Base-by-base conservation (phyloP, 2,113 vertebrate species). In the Cebidichthys violaceus region DNA sequence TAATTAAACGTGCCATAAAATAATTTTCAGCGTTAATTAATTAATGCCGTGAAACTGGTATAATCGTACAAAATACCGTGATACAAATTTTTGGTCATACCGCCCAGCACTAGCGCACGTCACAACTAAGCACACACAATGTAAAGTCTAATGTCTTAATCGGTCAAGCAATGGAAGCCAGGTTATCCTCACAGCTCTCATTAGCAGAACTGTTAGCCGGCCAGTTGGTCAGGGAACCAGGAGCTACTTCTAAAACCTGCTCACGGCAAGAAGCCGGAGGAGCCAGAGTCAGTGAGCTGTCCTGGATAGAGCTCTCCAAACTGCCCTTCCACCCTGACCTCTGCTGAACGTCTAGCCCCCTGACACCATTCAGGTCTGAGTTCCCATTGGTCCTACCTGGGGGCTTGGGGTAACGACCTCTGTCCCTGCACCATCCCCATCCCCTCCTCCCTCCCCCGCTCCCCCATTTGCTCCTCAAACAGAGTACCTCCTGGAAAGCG, bases 401-500 rank as follows among this genome's bases (percentile, higher is more conserved):
- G 4, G 79, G 17, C 10, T 84, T 79, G 18, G 77, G 50, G 79
- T 60, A 73, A 4, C 84, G 1, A 41, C 89, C 79, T 82, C 95
- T 75, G 90, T 94, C 41, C 91, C 91, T 76, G 75, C 88, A 91
- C 41, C 95, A 52, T 87, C 92, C 64, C 81, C 75, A 86, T 10
- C 39, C 55, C 39, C 81, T 95, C 74, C 92, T 94, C 0, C 91
- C 79, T 61, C 90, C 92, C 75, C 95, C 94, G 0, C 24, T 35
- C 29, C 90, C 50, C 43, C 92, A 9, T 90, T 94, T 93, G 92
- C 95, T 88, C 86, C 95, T 94, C 41, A 96, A 70, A 86, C 96
- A 96, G 76, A 99, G 95, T 45, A 99, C 95, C 92, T 98, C 97
- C 94, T 99, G 96, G 87, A 99, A 98, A 79, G 97, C 97, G 2